Conservation (phyloP, 2,797 vertebrate genomes). For the Enteromius thamalakanensis region DNA sequence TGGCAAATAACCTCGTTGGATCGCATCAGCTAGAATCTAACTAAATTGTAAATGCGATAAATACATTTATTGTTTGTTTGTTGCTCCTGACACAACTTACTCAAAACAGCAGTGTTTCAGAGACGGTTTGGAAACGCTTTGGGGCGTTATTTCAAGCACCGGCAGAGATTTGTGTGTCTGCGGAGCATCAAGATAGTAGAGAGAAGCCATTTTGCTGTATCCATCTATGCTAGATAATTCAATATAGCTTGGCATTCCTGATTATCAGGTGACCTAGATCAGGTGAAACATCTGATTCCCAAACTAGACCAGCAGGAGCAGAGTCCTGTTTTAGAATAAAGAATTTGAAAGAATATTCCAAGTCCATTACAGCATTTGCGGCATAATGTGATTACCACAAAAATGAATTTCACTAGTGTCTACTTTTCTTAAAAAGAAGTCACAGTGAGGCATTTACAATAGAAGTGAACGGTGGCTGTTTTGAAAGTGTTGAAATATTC, state of each 20-base stretch:
- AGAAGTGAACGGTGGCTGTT: neutral
- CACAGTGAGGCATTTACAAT: neutral
- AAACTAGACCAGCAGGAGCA: constrained; percentile 60
- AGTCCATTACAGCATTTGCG: neutral
- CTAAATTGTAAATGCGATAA: neutral
- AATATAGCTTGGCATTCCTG: constrained; percentile 54
- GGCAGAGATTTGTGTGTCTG: constrained; percentile 1
- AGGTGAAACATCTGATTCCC: constrained; percentile 56
- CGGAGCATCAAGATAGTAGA: neutral
- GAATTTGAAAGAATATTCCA: neutral
- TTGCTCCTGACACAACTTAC: constrained; percentile 6
- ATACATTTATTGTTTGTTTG: constrained; percentile 16
- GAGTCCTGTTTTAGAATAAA: constrained; percentile 43
- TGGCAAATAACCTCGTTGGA: neutral
- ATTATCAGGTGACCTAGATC: constrained; percentile 54
- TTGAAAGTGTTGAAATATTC: neutral
- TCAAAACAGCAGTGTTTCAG: constrained; percentile 25
- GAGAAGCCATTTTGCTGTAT: constrained; percentile 9
- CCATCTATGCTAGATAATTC: constrained; percentile 42
- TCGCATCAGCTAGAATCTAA: neutral
- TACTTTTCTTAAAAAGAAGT: neutral
- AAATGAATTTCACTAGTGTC: no score
- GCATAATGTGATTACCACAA: neutral
- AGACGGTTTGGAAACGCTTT: neutral
- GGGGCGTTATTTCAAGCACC: neutral